A percentile compares a stretch with the other conserved stretches of the same genome.
Evolutionary conservation across 2,888 invertebrate species (phyloP).

Genomic region (Drosophila paranaensis): DNA sequence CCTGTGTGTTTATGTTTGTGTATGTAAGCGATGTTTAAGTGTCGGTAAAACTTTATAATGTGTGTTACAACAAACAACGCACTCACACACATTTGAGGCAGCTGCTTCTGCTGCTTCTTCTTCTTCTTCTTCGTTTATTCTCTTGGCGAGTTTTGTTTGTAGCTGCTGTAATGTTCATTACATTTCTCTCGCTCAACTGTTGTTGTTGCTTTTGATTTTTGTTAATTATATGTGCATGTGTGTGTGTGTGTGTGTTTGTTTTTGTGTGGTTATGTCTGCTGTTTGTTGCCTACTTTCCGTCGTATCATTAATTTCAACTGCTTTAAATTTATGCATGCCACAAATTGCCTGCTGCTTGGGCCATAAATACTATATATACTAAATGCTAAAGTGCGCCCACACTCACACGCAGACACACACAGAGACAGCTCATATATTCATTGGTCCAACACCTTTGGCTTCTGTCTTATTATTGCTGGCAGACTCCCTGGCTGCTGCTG

Average conservation of each 20-base stretch:
- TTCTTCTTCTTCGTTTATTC: constrained; percentile 3
- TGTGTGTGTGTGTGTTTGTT: constrained; percentile 5
- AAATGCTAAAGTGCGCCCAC: constrained; percentile 3
- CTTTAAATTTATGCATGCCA: constrained; percentile 65
- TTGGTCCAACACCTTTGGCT: constrained; percentile 65
- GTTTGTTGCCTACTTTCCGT: constrained; percentile 58
- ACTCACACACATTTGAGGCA: neutral
- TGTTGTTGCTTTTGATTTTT: constrained; percentile 54
- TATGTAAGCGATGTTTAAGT: constrained; percentile 62
- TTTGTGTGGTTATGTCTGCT: constrained; percentile 7
- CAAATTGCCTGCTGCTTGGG: constrained; percentile 54
- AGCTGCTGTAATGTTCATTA: constrained; percentile 61
- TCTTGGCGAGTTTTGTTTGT: constrained; percentile 22
- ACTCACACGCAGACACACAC: neutral
- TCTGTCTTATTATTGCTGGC: constrained; percentile 53
- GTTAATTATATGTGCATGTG: constrained; percentile 63
- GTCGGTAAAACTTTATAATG: constrained; percentile 74
- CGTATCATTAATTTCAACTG: constrained; percentile 68
- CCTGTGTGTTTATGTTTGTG: constrained; percentile 41
- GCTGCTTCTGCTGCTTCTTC: neutral
- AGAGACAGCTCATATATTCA: constrained; percentile 44
- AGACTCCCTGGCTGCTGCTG: constrained; percentile 12
- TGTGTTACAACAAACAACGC: constrained; percentile 61
- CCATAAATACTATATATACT: constrained; percentile 40
- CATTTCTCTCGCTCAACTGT: constrained; percentile 46